Conservation (phyloP, 2,888 invertebrate genomes). For the Mythimna ferrago region DNA sequence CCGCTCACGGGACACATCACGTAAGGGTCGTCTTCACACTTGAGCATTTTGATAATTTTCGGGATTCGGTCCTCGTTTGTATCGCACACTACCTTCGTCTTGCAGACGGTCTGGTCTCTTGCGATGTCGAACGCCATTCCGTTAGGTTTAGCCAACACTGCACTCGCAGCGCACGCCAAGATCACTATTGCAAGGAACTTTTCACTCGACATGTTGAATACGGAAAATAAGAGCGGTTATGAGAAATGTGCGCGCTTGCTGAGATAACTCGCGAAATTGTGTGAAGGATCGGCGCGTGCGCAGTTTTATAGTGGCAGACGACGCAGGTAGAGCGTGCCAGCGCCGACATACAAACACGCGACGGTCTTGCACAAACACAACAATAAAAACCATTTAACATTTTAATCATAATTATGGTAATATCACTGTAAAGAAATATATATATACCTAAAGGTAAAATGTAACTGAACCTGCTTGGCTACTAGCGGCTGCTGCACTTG, state of each 20-base stretch:
- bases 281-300: conserved; percentile 1
- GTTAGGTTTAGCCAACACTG: conserved; percentile 34
- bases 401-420: neutral
- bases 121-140: conserved; percentile 23
- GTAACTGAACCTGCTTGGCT: neutral
- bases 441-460: too few relatives aligned
- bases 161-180: conserved; percentile 19
- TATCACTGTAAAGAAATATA: too few relatives aligned
- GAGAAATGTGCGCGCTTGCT: conserved; percentile 33
- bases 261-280: conserved; percentile 40
- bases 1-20: conserved; percentile 44
- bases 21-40: conserved; percentile 69
- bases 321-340: too few relatives aligned
- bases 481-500: too few relatives aligned
- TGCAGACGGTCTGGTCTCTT: conserved; percentile 51
- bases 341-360: too few relatives aligned
- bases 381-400: neutral
- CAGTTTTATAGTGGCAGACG: conserved; percentile 26
- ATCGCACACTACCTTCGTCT: conserved; percentile 67
- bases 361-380: neutral
- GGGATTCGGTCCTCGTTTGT: conserved; percentile 71
- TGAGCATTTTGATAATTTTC: conserved; percentile 74
- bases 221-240: conserved; percentile 32
- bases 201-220: conserved; percentile 35
- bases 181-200: conserved; percentile 31